Base-by-base conservation (phyloP, 2,888 invertebrate genomes). In the Amphimallon solstitiale region DNA sequence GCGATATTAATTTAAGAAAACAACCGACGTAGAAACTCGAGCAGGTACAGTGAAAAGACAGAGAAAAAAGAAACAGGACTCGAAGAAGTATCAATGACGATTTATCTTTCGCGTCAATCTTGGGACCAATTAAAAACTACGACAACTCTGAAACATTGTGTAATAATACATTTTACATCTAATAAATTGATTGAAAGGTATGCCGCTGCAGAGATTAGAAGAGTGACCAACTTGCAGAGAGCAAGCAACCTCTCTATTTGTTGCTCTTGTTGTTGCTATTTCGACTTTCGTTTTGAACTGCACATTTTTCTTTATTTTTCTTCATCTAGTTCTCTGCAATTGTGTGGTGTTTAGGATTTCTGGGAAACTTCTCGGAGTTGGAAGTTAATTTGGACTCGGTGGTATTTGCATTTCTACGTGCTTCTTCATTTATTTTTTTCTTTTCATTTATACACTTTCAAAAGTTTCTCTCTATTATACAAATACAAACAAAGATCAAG, bases 61-160 rank as follows among this genome's bases (percentile, higher is more conserved):
- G n/a, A n/a, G n/a, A n/a, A n/a, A n/a, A n/a, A n/a, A n/a, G n/a
- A n/a, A n/a, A n/a, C n/a, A n/a, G n/a, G n/a, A n/a, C n/a, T 29
- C 29, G 29, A 29, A 71, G 67, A 64, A 72, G 72, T 70, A 76
- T 76, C 76, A 75, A 75, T 76, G 76, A 76, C 74, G 74, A 75
- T 67, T 77, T 78, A 79, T 79, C 77, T 71, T 65, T 69, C 71
- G 73, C 74, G 75, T 78, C 77, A 76, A 79, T 79, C 78, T 77
- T 3, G 60, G 67, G 73, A 69, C 77, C 79, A 79, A 79, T 79
- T 80, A 79, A 78, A n/a, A 76, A 72, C 73, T 75, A 73, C 76
- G 79, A 79, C 79, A 79, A 76, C 75, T 78, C 76, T 75, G 76
- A 72, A 77, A 76, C 76, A 77, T 77, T 78, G 77, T 77, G 76